Base-by-base conservation (phyloP, 2,888 invertebrate genomes). In the Stenolophus ochropezus region DNA sequence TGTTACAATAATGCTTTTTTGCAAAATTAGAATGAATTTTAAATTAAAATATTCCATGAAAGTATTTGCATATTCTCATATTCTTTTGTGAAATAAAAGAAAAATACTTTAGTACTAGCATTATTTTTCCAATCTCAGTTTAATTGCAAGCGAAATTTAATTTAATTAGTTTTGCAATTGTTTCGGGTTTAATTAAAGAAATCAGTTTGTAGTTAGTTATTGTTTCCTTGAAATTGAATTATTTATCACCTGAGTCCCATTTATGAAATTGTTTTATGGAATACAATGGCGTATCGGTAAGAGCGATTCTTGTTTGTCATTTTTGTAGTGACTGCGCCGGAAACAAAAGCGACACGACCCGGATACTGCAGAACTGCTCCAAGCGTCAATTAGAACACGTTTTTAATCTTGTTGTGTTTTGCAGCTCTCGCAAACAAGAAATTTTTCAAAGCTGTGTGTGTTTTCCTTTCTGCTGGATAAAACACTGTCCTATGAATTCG, bases 371-470 rank as follows among this genome's bases (percentile, higher is more conserved):
- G 25, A 73, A 49, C 49, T 42, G 21, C 58, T 77, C 42, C 47
- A 18, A n/a, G 58, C 58, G 27, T 33, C 76, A 77, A 77, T 77
- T 77, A 77, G 58, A 27, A 77, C 58, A 61, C 33, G 58, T 56
- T 74, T 56, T 77, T 77, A 77, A 77, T 77, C 33, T 33, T 20
- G 76, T 77, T 53, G 33, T 77, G 42, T 58, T 58, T 58, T 58
- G 20, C 8, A 42, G 58, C 20, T 58, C 53, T 42, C 58, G 47
- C 76, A 61, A 42, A 33, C 56, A 58, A 42, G 58, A 14, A 51
- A 77, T 33, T 77, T 77, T 61, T 77, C 76, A 77, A 61, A 77
- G 76, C 56, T 76, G 47, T 51, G 69, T 69, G 18, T n/a, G 23
- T 49, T 74, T 74, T 51, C 25, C n/a, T 74, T 74, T 23, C 8